Evolutionary conservation across 2,113 vertebrate genomes (phyloP).

Genomic region (Platycercus adscitus): DNA sequence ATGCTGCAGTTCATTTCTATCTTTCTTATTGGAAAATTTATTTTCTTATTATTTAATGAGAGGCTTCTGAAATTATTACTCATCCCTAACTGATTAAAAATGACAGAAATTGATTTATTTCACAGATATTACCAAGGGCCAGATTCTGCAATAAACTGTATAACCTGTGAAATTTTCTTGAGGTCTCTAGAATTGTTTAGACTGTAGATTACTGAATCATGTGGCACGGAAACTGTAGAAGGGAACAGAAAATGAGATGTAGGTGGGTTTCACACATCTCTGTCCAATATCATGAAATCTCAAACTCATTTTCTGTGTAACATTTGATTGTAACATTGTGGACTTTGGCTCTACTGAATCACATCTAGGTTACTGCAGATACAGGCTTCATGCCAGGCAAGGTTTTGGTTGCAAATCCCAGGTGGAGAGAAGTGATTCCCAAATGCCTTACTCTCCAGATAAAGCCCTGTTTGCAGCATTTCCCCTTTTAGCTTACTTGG

Average conservation of each 20-base stretch:
- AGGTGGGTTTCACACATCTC: neutral
- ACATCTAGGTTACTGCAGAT: neutral
- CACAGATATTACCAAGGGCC: neutral
- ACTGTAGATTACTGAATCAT: neutral
- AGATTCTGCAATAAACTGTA: neutral
- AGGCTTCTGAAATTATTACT: neutral
- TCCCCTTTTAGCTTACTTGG: neutral
- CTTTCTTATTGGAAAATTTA: neutral
- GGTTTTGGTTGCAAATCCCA: neutral
- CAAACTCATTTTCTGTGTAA: neutral
- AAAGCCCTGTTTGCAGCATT: neutral
- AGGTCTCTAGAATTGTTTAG: neutral
- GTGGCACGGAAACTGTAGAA: neutral
- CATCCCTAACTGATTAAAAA: neutral
- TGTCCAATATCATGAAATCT: neutral
- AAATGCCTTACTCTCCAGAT: neutral
- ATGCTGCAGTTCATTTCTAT: neutral
- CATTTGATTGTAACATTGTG: neutral
- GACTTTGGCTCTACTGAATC: neutral
- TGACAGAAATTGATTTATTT: neutral
- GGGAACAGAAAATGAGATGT: neutral
- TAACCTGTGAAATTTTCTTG: neutral
- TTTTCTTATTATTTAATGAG: neutral
- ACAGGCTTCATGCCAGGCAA: accelerated
- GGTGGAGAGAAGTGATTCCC: neutral